A percentile compares a stretch with the other conserved stretches of the same genome.
These are phyloP conservation scores for human DNA, from an alignment of 2,113 vertebrate species.

Conservation along the genomic window DNA sequence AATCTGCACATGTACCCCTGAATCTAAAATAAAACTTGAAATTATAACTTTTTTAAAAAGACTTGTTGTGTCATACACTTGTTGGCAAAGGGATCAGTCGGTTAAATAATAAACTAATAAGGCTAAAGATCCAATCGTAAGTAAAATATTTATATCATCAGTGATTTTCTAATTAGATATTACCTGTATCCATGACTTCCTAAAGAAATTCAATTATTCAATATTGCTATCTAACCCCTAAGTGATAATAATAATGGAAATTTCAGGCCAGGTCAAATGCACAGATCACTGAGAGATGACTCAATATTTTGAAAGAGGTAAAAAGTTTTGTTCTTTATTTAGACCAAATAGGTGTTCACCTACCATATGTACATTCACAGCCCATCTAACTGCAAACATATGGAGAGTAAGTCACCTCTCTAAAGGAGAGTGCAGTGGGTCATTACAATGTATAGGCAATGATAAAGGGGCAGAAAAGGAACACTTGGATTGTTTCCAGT, in stretches of 20 bases:
- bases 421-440: background rate
- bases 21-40: too few relatives aligned
- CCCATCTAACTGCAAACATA: background rate
- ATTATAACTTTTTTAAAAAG: background rate
- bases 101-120: background rate
- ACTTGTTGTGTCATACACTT: background rate
- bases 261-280: slow-evolving; percentile 25
- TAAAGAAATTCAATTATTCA: background rate
- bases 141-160: background rate
- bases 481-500: background rate
- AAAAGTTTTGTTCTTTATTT: slow-evolving; percentile 6
- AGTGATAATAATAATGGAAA: background rate
- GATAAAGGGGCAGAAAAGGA: background rate
- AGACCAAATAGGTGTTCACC: background rate
- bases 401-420: background rate
- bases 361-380: background rate
- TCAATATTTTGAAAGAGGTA: background rate
- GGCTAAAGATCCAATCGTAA: background rate
- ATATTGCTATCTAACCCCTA: background rate
- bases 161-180: too few relatives aligned
- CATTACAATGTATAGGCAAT: background rate
- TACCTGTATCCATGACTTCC: background rate
- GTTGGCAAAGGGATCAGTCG: background rate
- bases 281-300: background rate
- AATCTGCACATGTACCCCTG: too few relatives aligned